Conservation (phyloP, 2,888 invertebrate species). For the Camptogramma bilineatum region DNA sequence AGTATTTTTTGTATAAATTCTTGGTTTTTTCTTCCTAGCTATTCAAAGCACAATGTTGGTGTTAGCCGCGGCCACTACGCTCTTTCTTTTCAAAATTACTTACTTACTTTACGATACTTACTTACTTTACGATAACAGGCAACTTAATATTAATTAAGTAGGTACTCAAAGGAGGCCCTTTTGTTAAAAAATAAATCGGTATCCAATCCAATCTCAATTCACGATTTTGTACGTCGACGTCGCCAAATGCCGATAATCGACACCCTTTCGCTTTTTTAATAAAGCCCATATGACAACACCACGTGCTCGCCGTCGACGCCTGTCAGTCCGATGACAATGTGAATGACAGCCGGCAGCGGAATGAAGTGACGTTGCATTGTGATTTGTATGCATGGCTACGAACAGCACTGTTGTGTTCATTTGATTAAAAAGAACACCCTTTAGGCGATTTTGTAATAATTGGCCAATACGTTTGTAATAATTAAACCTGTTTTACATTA, state of each 20-base stretch:
- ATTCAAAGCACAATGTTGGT: neutral
- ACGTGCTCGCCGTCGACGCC: constrained; percentile 70
- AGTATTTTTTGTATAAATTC: neutral
- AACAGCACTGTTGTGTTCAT: constrained; percentile 43
- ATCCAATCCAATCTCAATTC: constrained; percentile 2
- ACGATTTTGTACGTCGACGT: constrained; percentile 2
- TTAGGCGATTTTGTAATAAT: constrained; percentile 19
- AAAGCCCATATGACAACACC: constrained; percentile 71
- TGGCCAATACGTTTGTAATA: neutral
- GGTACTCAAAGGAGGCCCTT: neutral
- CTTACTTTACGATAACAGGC: neutral
- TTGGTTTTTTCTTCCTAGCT: no score
- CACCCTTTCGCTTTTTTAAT: constrained; percentile 55
- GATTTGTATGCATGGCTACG: constrained; percentile 61
- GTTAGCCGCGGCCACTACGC: neutral
- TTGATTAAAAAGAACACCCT: constrained; percentile 33
- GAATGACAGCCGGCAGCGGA: constrained; percentile 64
- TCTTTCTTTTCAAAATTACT: neutral
- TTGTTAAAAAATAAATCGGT: neutral
- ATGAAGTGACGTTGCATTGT: constrained; percentile 58
- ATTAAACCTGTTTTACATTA: neutral
- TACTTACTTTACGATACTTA: no score
- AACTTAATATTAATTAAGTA: neutral
- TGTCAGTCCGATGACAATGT: constrained; percentile 68
- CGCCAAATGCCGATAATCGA: constrained; percentile 25